These are phyloP conservation scores for Microcebus ravelobensis DNA, from an alignment of 2,113 vertebrate species.

Conservation along the genomic window DNA sequence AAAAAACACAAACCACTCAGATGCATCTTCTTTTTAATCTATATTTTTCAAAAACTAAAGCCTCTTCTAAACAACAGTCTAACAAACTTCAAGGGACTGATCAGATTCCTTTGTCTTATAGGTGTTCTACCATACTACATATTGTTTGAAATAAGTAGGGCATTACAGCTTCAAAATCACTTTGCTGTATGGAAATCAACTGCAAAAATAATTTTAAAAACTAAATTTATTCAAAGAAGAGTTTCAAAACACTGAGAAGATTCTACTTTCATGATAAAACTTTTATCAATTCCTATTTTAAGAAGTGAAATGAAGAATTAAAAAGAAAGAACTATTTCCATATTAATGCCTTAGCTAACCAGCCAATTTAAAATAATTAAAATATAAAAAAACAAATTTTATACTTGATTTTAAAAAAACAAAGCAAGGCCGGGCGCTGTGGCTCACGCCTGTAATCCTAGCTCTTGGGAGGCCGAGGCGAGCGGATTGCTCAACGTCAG, in stretches of 20 bases:
- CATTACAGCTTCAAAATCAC: not conserved
- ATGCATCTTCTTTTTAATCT: not conserved
- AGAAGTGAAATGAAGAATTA: not conserved
- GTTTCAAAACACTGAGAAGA: not conserved
- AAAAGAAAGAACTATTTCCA: not conserved
- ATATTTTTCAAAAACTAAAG: conserved; percentile 12
- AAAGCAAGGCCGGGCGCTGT: no score
- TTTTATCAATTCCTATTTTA: not conserved
- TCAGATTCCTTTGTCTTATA: not conserved
- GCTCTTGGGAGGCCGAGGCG: no score
- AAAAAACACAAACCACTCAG: not conserved
- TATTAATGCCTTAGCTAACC: not conserved
- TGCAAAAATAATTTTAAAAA: not conserved
- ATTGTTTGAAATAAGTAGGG: not conserved
- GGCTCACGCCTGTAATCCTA: no score
- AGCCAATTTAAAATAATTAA: conserved; percentile 9
- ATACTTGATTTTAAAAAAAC: not conserved
- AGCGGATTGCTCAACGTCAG: no score
- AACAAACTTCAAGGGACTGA: not conserved
- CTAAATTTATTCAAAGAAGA: not conserved
- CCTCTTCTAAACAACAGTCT: not conserved
- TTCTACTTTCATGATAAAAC: not conserved
- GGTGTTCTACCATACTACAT: not conserved
- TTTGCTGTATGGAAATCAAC: not conserved
- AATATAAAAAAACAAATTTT: not conserved